Evolutionary conservation across 2,888 invertebrate species (phyloP).

Genomic region (Drosophila demipolita): DNA sequence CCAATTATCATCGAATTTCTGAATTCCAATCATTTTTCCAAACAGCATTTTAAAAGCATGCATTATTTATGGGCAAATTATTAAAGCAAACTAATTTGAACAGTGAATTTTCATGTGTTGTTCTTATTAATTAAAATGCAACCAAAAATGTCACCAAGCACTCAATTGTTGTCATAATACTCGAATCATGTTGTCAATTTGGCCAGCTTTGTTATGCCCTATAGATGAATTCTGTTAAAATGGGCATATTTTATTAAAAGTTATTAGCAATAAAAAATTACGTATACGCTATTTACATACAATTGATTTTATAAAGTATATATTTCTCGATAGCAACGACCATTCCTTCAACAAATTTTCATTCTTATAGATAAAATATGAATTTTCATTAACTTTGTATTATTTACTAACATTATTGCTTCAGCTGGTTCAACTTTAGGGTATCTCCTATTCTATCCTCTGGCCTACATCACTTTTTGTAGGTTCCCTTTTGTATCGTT

Average conservation of each 20-base stretch:
- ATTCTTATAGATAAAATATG: no score
- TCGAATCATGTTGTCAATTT: constrained; percentile 66
- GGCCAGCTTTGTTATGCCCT: constrained; percentile 28
- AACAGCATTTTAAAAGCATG: constrained; percentile 45
- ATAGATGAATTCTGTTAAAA: no score
- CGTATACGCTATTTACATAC: neutral
- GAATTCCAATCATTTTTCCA: constrained; percentile 16
- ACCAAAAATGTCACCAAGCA: constrained; percentile 32
- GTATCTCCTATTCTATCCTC: neutral
- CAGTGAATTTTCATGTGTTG: constrained; percentile 34
- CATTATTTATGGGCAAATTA: constrained; percentile 36
- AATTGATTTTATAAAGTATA: neutral
- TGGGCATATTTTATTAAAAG: neutral
- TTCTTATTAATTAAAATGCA: constrained; percentile 65
- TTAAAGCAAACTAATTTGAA: constrained; percentile 52
- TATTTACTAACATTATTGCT: neutral
- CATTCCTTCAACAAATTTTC: fast-evolving
- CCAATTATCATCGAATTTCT: constrained; percentile 35
- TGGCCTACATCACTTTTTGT: neutral
- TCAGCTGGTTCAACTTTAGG: neutral
- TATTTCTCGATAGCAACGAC: neutral
- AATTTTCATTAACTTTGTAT: neutral
- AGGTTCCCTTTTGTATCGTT: constrained; percentile 8
- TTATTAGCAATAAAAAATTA: neutral
- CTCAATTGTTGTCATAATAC: constrained; percentile 73